Evolutionary conservation across 2,888 invertebrate species (phyloP), one percentile per base, ranked within the genome.

Genomic region (Dolichopus griseipennis): DNA sequence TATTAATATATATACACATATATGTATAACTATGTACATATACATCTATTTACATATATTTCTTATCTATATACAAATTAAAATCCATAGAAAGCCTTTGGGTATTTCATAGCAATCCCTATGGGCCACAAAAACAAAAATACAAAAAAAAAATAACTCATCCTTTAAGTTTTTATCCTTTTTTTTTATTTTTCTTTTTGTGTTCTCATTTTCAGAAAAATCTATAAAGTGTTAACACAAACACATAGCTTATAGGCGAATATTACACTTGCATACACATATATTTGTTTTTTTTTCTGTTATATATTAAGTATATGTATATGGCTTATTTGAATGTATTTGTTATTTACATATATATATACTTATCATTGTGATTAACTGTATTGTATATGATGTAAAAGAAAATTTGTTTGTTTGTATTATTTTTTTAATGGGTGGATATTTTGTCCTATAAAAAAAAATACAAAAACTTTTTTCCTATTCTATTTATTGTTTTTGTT

Each of bases 161-260:
- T 52, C 52, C 52, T 52, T 52, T 52, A 18, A 41, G 6, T 15
- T 52, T 52, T 18, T 52, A 15, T 27, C 27, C 27, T 27, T 27
- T 27, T 52, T 18, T 6, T 18, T 10, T 52, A 18, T 52, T 52
- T 52, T 52, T 12, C 18, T n/a, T n/a, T 18, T 52, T 12, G 18
- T 52, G 52, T n/a, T 52, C 52, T n/a, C 52, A 52, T 52, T 52
- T 52, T 52, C 52, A 6, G 18, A 52, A 52, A 52, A 52, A 52
- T 52, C 52, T 52, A 52, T 52, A 52, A 52, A 52, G 52, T 52
- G 52, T 52, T 15, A 52, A 52, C 52, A 52, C 52, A 52, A 52
- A 52, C 52, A 52, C 52, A 52, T 52, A 52, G 52, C 52, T 52
- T 52, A 18, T 52, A 52, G 52, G 52, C 52, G 52, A 52, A 52